Evolutionary conservation across 2,888 invertebrate species (phyloP), one percentile per base, ranked within the genome.

Genomic region (Gibbula magus): DNA sequence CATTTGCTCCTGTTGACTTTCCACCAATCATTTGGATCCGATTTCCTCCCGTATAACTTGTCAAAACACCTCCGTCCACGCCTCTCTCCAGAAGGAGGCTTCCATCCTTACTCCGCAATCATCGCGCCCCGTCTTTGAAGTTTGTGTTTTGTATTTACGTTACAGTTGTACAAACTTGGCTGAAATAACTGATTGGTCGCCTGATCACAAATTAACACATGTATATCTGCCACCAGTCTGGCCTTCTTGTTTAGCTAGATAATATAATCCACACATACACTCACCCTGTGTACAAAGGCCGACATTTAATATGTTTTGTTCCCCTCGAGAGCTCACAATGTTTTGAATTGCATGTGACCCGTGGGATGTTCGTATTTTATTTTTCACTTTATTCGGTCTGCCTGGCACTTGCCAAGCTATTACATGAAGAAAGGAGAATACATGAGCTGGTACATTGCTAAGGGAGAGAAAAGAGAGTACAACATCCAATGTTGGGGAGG

Each of bases 11-110:
- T 70, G 70, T 70, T 70, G 70, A 70, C 70, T 70, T n/a, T n/a
- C 20, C 18, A 32, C 70, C 70, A 70, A 70, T 70, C 70, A 70
- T 70, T 70, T 39, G 39, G 70, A 70, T 70, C 70, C 70, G 70
- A 70, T 70, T 70, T 70, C 70, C 70, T 70, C 70, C 70, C 70
- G 70, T 32, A 70, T 70, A 35, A 70, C 70, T 70, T 70, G 70
- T 70, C 32, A 70, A 70, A 70, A 70, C 70, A 70, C 35, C 35
- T 70, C 70, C 35, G 25, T 70, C 70, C 70, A 35, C 35, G 70
- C 70, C 35, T 35, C 70, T 39, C 70, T 32, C 70, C 20, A 35
- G 70, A 35, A 35, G 35, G 70, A 70, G 39, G 39, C 35, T 32
- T 29, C 29, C 32, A 18, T 32, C 70, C 29, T 35, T 18, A 70